A percentile compares a stretch with the other conserved stretches of the same genome.
Evolutionary conservation across 1,140 invertebrate species (phyloP).

Genomic region (Musca domestica): DNA sequence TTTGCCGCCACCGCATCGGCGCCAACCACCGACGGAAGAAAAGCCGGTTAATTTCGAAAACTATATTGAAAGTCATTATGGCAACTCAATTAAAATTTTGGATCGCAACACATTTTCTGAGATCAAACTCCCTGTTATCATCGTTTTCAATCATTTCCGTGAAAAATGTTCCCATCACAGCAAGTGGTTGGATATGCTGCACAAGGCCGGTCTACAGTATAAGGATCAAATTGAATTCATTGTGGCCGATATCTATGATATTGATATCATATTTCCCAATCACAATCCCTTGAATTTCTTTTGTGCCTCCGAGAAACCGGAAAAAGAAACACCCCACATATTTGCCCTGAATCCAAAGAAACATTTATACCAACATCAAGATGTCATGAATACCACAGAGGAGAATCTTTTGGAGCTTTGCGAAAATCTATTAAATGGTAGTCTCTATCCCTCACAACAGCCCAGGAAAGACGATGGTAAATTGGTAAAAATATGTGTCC

Average conservation of each 20-base stretch:
- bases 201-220: background rate
- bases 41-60: background rate
- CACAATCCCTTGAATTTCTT: background rate
- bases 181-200: background rate
- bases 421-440: background rate
- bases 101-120: background rate
- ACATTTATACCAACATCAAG: background rate
- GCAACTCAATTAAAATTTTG: background rate
- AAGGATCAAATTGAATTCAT: background rate
- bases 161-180: background rate
- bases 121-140: background rate
- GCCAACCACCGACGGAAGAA: too few species aligned
- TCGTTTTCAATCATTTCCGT: slow-evolving; percentile 1
- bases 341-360: background rate
- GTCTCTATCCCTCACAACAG: background rate
- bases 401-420: too few species aligned
- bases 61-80: background rate
- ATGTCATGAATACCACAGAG: too few species aligned
- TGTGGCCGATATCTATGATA: background rate
- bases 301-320: background rate
- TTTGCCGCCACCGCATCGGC: too few species aligned
- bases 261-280: background rate
- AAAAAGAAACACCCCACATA: background rate
- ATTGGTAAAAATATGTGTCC: background rate
- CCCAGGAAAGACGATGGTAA: background rate